Conservation (phyloP, 2,888 invertebrate species). For the Crocallis elinguaria region DNA sequence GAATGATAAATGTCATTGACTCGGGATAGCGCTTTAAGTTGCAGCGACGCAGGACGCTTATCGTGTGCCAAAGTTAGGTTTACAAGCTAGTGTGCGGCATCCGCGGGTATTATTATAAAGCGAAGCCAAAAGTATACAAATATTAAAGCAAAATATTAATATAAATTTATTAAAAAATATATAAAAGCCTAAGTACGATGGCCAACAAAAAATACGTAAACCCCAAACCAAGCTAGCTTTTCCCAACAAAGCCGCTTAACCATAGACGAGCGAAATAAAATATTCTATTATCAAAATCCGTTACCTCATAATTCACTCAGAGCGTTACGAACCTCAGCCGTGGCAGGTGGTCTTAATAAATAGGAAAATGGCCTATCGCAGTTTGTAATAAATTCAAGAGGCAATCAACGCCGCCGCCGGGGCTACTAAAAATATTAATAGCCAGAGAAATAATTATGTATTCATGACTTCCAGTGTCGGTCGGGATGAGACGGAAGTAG, state of each 20-base stretch:
- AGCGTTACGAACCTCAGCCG: constrained; percentile 65
- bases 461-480: constrained; percentile 74
- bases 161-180: too few relatives aligned
- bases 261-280: constrained; percentile 74
- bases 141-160: too few relatives aligned
- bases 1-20: too few relatives aligned
- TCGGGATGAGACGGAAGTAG: constrained; percentile 39
- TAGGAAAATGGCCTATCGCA: constrained; percentile 81
- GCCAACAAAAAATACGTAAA: too few relatives aligned
- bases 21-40: too few relatives aligned
- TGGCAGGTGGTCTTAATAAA: constrained; percentile 84
- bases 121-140: too few relatives aligned
- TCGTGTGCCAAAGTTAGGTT: too few relatives aligned
- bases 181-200: too few relatives aligned
- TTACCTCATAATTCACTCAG: constrained; percentile 77
- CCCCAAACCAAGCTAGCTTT: constrained; percentile 20
- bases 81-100: too few relatives aligned
- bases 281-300: constrained; percentile 82
- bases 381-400: constrained; percentile 84
- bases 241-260: constrained; percentile 64
- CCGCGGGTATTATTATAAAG: too few relatives aligned
- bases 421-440: constrained; percentile 84
- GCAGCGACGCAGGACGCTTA: too few relatives aligned
- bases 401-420: constrained; percentile 83
- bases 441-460: constrained; percentile 82